Base-by-base conservation (phyloP, 2,797 vertebrate genomes). In the Coccyzus lansbergi region DNA sequence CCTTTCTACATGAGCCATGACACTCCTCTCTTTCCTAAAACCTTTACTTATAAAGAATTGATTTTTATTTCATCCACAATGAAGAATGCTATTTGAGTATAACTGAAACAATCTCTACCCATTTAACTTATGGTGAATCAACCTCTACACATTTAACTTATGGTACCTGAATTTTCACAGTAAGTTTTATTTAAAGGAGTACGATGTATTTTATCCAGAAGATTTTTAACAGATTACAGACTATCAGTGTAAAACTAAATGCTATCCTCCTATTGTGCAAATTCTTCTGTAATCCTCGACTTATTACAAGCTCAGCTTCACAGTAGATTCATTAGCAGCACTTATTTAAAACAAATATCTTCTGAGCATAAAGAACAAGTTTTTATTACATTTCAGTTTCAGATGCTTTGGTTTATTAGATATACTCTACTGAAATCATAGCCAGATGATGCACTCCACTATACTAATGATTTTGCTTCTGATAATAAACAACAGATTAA, bases 401-500 rank as follows among this genome's bases (percentile, higher is more conserved):
- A 76, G 63, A 88, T 44, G 52, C 51, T 28, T 90, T 33, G 3
- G 12, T 90, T 86, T 84, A 79, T 88, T 86, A 76, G 48, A 65
- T 56, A 82, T 52, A 63, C 52, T 72, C 24, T 55, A 76, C 38
- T 63, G 52, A 94, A 82, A 82, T 72, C 33, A 55, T 2, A 46
- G 59, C 1, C 1, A 89, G 51, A 91, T 52, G 19, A 85, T 40
- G 52, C 29, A 67, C 17, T 84, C 40, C 31, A 86, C 75, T 86
- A 82, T 53, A 88, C 19, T 86, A 72, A 72, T 31, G 55, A 82
- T 65, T 83, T 64, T 14, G 4, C 8, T 60, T 93, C 64, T 78
- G 65, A 81, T 78, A 91, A 88, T 60, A 38, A 93, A 86, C 33
- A 91, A 60, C 22, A 88, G 46, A 92, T 58, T 65, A 88, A 67